phyloP scores from a whole-genome alignment of 2,888 invertebrate genomes.

The Pseudanteris insignis region DNA sequence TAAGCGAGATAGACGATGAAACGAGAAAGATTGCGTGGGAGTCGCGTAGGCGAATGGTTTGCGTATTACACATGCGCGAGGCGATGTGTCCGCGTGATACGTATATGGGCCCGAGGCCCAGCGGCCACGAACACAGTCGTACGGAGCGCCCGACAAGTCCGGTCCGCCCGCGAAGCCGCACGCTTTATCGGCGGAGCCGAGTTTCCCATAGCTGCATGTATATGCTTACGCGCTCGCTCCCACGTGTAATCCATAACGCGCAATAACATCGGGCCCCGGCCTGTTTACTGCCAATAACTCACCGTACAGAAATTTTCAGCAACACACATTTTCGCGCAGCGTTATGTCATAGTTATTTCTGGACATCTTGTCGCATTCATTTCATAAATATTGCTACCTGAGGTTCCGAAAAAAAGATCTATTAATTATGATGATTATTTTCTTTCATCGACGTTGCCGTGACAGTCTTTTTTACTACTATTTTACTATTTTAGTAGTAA shows the following conservation, averaged over 20 bases:
- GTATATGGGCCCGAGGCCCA: conserved; percentile 37
- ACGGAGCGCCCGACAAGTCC: conserved; percentile 9
- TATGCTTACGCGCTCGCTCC: conserved; percentile 28
- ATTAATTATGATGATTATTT: no score
- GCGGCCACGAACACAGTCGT: conserved; percentile 19
- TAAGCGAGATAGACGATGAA: conserved; percentile 5
- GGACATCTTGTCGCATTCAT: no score
- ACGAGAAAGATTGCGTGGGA: conserved; percentile 19
- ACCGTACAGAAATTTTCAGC: conserved; percentile 24
- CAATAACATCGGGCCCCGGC: conserved; percentile 2
- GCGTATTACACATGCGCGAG: conserved; percentile 45
- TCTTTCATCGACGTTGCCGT: no score
- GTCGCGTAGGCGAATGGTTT: conserved; percentile 33
- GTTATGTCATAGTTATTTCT: conserved; percentile 38
- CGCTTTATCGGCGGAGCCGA: conserved; percentile 37
- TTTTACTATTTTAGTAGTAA: no score
- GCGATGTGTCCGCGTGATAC: conserved; percentile 30
- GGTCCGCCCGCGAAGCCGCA: conserved; percentile 27
- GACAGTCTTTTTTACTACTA: no score
- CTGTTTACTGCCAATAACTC: conserved; percentile 18
- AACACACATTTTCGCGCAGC: conserved; percentile 22
- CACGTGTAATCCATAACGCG: conserved; percentile 26
- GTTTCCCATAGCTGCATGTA: conserved; percentile 32
- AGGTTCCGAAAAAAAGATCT: no score
- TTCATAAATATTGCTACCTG: no score